Base-by-base conservation (phyloP, 2,797 vertebrate species). In the Xerus rutilus region DNA sequence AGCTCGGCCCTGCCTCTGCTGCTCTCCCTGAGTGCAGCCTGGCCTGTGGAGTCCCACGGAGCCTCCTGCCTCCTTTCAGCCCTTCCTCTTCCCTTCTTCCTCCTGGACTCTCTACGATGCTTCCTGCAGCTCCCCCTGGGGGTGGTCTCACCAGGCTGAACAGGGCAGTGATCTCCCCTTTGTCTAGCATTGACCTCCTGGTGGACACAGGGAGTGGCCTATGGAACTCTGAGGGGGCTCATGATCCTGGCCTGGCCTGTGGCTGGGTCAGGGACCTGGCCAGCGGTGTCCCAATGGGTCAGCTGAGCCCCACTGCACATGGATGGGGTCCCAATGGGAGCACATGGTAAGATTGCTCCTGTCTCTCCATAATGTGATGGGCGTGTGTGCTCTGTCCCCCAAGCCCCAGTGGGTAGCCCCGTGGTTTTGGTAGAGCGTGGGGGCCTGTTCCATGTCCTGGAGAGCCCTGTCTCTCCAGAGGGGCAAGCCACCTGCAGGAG, bases 401-500 rank as follows among this genome's bases (percentile, higher is more conserved):
- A 7, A 32, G 65, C 20, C 67, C 69, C 1, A 25, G 21, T 15
- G 14, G 35, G n/a, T 10, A 32, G 52, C 35, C 30, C 23, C 0
- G 3, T 28, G 90, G 59, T 8, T 45, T 0, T 20, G 43, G 64
- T 18, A 23, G 11, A 17, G 4, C 2, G 20, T 74, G 84, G 8
- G 23, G 3, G 32, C 67, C 52, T 39, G 82, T 21, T 45, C 52
- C 32, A 6, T 0, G 0, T 21, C 59, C 52, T 5, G 5, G 35
- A 62, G 59, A 57, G 3, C 69, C 54, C 0, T 23, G 2, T 57
- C 47, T 65, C 81, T 5, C 45, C 49, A 30, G 17, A 0, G 6
- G 18, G 64, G 1, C 1, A 3, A 14, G 45, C 39, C 14, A 3
- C 1, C 17, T 9, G 6, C 12, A 11, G 65, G 78, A 15, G 35